Conservation (phyloP, 2,797 vertebrate species). For the Nyctibius grandis region DNA sequence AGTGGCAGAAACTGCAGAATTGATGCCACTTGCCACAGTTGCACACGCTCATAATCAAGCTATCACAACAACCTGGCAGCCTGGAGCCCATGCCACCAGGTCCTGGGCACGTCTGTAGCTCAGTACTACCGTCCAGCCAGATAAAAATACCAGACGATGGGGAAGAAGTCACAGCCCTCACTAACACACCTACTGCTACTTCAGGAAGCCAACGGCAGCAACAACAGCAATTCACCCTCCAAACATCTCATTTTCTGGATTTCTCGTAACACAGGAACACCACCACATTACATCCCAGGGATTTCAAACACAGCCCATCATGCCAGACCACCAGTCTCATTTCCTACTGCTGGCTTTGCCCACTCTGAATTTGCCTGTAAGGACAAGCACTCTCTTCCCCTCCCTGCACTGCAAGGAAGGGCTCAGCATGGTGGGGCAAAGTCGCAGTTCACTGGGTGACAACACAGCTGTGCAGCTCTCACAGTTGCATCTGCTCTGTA, state of each 20-base stretch:
- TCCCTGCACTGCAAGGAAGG: neutral
- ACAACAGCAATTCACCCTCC: neutral
- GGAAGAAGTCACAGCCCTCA: neutral
- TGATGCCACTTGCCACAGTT: neutral
- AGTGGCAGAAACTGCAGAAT: conserved; percentile 1
- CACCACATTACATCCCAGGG: neutral
- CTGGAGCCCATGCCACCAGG: neutral
- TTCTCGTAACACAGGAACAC: neutral
- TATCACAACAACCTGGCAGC: conserved; percentile 36
- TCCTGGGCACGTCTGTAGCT: neutral
- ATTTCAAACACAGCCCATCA: neutral
- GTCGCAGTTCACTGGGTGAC: neutral
- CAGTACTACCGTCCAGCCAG: neutral
- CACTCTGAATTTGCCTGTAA: neutral
- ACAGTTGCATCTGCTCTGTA: neutral
- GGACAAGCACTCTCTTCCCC: neutral
- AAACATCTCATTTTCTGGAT: neutral
- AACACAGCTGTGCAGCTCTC: neutral
- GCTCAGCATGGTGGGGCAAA: neutral
- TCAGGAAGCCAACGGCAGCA: neutral
- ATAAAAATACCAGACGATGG: neutral
- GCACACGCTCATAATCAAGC: neutral
- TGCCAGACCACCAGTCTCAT: rapidly evolving
- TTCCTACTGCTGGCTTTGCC: neutral
- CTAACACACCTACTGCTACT: neutral